Percentiles rank a stretch among this genome's conserved stretches.
Conservation (phyloP, 1,140 invertebrate genomes). For the Saccostrea echinata region DNA sequence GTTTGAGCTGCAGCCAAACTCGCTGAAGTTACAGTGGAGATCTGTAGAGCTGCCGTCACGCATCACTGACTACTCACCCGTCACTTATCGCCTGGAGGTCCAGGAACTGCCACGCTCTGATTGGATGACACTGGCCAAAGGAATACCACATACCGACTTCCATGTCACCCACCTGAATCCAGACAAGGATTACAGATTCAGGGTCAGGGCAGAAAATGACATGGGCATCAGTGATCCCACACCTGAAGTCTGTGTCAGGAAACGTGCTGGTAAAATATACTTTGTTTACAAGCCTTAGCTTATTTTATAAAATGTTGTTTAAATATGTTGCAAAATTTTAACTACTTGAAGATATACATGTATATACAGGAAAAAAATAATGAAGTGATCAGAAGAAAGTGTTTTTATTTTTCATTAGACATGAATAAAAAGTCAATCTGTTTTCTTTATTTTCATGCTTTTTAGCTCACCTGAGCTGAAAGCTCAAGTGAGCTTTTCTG, state of each 20-base stretch:
- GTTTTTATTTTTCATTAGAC: too few relatives aligned
- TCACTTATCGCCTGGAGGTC: slow-evolving; percentile 71
- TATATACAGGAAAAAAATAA: too few relatives aligned
- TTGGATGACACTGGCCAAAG: slow-evolving; percentile 69
- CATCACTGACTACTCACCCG: slow-evolving; percentile 74
- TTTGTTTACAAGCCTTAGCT: too few relatives aligned
- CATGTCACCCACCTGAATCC: slow-evolving; percentile 70
- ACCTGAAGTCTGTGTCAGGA: slow-evolving; percentile 67
- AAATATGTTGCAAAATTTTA: too few relatives aligned
- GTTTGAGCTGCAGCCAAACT: slow-evolving; percentile 69
- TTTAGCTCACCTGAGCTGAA: too few relatives aligned
- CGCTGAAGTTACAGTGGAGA: slow-evolving; percentile 72
- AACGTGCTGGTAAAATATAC: slow-evolving; percentile 65
- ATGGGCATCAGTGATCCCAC: slow-evolving; percentile 77
- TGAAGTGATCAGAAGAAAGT: too few relatives aligned
- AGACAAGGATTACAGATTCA: slow-evolving; percentile 73
- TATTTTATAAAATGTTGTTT: too few relatives aligned
- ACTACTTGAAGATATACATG: too few relatives aligned
- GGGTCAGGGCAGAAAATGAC: slow-evolving; percentile 92
- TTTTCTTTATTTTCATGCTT: too few relatives aligned
- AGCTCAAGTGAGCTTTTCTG: too few relatives aligned
- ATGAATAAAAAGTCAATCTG: too few relatives aligned
- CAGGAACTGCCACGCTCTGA: slow-evolving; percentile 68
- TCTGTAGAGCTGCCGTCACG: slow-evolving; percentile 72
- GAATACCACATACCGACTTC: slow-evolving; percentile 72